Percentiles rank a stretch among this genome's conserved stretches.
These are phyloP conservation scores for Hedya salicella DNA, from an alignment of 2,888 invertebrate species.

Conservation along the genomic window DNA sequence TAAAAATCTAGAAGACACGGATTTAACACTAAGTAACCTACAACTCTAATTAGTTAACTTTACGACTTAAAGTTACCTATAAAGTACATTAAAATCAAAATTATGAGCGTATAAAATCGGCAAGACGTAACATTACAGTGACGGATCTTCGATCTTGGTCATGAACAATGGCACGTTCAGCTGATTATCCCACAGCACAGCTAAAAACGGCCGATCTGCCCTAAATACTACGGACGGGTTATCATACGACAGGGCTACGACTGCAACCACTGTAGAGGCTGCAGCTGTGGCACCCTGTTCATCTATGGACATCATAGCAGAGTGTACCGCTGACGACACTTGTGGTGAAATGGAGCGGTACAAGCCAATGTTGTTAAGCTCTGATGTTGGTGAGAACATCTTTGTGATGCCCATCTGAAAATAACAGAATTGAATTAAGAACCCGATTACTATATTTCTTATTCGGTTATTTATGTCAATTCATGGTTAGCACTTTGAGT, in stretches of 20 bases:
- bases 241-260: conserved; percentile 78
- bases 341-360: conserved; percentile 59
- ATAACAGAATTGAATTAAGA: conserved; percentile 16
- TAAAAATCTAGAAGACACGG: not conserved
- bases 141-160: conserved; percentile 78
- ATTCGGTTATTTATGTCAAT: too few relatives aligned
- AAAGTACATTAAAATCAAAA: conserved; percentile 38
- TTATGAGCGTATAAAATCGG: conserved; percentile 43
- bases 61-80: too few relatives aligned
- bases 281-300: conserved; percentile 81
- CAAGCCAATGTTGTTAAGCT: conserved; percentile 66
- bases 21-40: not conserved
- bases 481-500: too few relatives aligned
- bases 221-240: conserved; percentile 64
- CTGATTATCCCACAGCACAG: conserved; percentile 76
- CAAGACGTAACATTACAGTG: conserved; percentile 46
- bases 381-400: conserved; percentile 69
- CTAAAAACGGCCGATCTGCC: conserved; percentile 80
- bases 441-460: too few relatives aligned
- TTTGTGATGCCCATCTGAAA: conserved; percentile 77
- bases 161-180: conserved; percentile 79
- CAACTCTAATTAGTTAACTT: not conserved
- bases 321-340: conserved; percentile 78
- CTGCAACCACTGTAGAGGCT: conserved; percentile 74
- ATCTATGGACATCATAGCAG: conserved; percentile 80